These are phyloP conservation scores for Stenichneumon culpator DNA, from an alignment of 2,888 invertebrate genomes.

Conservation along the genomic window DNA sequence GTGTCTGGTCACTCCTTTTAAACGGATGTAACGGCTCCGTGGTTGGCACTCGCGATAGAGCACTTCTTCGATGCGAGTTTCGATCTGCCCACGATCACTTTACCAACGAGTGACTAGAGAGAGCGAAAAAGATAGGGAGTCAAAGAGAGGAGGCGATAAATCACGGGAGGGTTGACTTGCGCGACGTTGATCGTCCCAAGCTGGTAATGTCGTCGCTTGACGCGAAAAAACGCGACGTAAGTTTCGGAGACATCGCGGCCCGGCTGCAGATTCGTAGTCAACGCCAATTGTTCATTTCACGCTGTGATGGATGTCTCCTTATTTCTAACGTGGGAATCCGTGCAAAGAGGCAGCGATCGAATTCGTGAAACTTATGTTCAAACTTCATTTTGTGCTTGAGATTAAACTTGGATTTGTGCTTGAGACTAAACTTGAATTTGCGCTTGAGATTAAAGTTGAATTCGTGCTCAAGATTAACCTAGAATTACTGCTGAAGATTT, in stretches of 20 bases:
- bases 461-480: no score
- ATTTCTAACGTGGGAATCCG: no score
- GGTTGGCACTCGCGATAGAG: neutral
- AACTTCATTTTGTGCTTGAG: no score
- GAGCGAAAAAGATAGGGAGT: neutral
- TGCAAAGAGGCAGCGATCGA: no score
- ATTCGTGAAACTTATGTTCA: no score
- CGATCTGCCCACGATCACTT: constrained; percentile 60
- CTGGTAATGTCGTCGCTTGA: neutral
- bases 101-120: neutral
- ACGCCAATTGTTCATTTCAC: no score
- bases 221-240: constrained; percentile 2
- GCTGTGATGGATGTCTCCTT: no score
- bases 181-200: neutral
- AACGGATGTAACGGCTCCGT: constrained; percentile 45
- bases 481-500: no score
- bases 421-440: no score
- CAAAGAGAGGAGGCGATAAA: constrained; percentile 22
- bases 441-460: no score
- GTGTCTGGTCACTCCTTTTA: constrained; percentile 37
- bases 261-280: neutral
- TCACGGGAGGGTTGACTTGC: constrained; percentile 5
- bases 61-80: constrained; percentile 29
- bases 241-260: neutral
- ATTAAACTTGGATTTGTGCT: no score